A percentile compares a stretch with the other conserved stretches of the same genome.
Evolutionary conservation across 1,140 invertebrate species (phyloP).

Genomic region (Eulimnadia texana): DNA sequence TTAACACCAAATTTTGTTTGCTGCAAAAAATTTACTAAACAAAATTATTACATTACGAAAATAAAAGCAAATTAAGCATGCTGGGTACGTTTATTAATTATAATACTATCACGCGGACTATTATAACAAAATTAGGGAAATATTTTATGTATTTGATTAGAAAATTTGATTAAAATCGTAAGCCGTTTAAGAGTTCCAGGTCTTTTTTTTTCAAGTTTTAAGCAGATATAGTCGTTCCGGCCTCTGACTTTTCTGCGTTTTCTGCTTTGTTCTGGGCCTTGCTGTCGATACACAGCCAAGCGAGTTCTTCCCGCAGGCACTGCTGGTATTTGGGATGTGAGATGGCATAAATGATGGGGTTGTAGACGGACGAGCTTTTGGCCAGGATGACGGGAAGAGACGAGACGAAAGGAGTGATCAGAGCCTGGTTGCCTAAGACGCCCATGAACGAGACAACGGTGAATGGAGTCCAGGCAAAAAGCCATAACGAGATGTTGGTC

Average conservation of each 20-base stretch:
- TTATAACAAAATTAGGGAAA: no score
- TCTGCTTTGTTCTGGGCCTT: neutral
- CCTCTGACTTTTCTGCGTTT: neutral
- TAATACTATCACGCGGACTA: no score
- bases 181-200: neutral
- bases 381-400: conserved; percentile 12
- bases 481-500: conserved; percentile 65
- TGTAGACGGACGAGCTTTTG: conserved; percentile 14
- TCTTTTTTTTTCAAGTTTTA: neutral
- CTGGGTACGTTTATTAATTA: no score
- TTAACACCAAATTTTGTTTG: no score
- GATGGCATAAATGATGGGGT: conserved; percentile 16
- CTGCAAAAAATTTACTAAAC: no score
- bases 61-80: no score
- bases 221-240: neutral
- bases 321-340: conserved; percentile 17
- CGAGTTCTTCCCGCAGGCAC: neutral
- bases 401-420: conserved; percentile 26
- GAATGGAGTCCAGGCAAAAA: conserved; percentile 72
- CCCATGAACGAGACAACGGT: conserved; percentile 60
- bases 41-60: no score
- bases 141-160: neutral
- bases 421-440: conserved; percentile 38
- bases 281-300: neutral
- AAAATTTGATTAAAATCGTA: neutral